phyloP scores from a whole-genome alignment of 2,888 invertebrate species.

The Dioctria linearis region DNA sequence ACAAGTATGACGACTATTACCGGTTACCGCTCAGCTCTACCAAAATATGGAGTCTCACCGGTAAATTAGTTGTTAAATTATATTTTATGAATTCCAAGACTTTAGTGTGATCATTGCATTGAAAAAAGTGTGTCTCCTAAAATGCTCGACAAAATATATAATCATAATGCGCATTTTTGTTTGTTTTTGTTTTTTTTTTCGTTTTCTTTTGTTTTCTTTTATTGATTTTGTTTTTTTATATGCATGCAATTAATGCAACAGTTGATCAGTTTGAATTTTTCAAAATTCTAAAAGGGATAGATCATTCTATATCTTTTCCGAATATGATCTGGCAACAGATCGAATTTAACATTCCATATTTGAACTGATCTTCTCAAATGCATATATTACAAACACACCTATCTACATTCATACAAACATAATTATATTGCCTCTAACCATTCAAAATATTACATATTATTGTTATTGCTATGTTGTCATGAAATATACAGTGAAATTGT shows the following conservation, averaged over 20 bases:
- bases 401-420: too few relatives aligned
- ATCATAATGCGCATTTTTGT: not conserved
- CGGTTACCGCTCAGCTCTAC: slow-evolving; percentile 71
- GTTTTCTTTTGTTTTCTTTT: slow-evolving; percentile 12
- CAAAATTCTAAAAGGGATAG: too few relatives aligned
- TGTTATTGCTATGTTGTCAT: too few relatives aligned
- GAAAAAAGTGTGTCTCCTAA: slow-evolving; percentile 4
- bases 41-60: slow-evolving; percentile 71
- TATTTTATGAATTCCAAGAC: slow-evolving; percentile 36
- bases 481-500: too few relatives aligned
- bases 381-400: too few relatives aligned
- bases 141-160: not conserved
- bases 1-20: slow-evolving; percentile 71
- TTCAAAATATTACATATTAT: too few relatives aligned
- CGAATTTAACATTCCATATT: too few relatives aligned
- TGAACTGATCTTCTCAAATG: too few relatives aligned
- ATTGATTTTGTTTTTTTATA: slow-evolving; percentile 6
- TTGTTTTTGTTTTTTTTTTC: not conserved
- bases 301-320: too few relatives aligned
- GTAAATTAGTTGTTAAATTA: slow-evolving; percentile 68
- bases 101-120: slow-evolving; percentile 50
- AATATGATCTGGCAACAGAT: too few relatives aligned
- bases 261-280: slow-evolving; percentile 13
- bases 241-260: slow-evolving; percentile 22
- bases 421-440: too few relatives aligned